A percentile compares a stretch with the other conserved stretches of the same genome.
Conservation (phyloP, 1,140 invertebrate genomes). For the Drosophila grimshawi region DNA sequence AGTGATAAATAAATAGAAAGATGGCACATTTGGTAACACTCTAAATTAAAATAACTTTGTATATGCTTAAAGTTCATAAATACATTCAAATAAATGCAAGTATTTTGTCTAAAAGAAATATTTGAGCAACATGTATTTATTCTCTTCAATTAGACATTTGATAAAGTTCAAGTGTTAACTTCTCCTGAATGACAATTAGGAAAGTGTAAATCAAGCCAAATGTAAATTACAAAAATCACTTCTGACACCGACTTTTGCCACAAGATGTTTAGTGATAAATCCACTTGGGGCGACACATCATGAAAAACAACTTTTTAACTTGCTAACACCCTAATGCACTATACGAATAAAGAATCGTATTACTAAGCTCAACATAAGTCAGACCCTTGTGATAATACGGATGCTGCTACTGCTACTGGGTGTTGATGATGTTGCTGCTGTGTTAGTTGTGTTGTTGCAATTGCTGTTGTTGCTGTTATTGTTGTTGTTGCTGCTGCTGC, state of each 20-base stretch:
- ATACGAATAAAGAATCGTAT: slow-evolving; percentile 57
- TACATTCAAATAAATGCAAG: too few relatives aligned
- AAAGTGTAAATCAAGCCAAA: slow-evolving; percentile 33
- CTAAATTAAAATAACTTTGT: too few relatives aligned
- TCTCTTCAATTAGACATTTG: slow-evolving; percentile 2
- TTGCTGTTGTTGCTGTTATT: slow-evolving; percentile 11
- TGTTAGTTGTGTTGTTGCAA: slow-evolving; percentile 7
- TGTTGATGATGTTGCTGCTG: slow-evolving; percentile 2
- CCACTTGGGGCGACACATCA: slow-evolving; percentile 64
- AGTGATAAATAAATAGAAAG: too few relatives aligned
- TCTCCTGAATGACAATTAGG: slow-evolving; percentile 1
- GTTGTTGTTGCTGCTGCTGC: slow-evolving; percentile 1
- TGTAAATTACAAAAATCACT: slow-evolving; percentile 62
- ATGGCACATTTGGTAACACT: too few relatives aligned
- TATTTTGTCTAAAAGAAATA: too few relatives aligned
- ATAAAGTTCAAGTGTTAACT: slow-evolving; percentile 3
- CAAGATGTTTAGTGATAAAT: slow-evolving; percentile 73
- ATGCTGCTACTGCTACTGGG: slow-evolving; percentile 4
- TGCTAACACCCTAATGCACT: slow-evolving; percentile 48
- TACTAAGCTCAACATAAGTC: slow-evolving; percentile 48
- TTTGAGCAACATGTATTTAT: slow-evolving; percentile 5
- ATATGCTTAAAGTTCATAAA: too few relatives aligned
- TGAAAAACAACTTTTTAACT: slow-evolving; percentile 73
- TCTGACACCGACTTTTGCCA: slow-evolving; percentile 60
- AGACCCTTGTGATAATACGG: slow-evolving; percentile 5